Evolutionary conservation across 35 echinoderm and acorn worm genomes (phyloP).

Genomic region (Amphiura filiformis): DNA sequence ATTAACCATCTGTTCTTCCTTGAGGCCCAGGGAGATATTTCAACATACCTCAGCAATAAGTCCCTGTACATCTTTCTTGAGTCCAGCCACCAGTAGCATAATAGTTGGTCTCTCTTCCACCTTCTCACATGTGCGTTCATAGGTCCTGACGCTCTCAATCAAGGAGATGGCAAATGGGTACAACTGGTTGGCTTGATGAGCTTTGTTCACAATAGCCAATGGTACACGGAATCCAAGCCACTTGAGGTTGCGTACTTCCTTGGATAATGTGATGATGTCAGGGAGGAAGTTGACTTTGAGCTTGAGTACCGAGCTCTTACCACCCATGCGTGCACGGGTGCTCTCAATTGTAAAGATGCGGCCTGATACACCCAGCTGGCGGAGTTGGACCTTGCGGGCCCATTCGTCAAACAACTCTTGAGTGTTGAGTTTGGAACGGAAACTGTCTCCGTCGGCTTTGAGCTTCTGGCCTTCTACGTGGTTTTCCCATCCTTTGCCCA

Average conservation of each 20-base stretch:
- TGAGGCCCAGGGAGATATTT: no score
- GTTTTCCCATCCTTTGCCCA: slow-evolving; percentile 99
- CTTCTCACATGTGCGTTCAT: slow-evolving; percentile 96
- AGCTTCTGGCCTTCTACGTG: slow-evolving; percentile 99
- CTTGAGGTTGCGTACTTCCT: slow-evolving; percentile 99
- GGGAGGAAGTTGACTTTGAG: slow-evolving; percentile 98
- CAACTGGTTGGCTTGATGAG: slow-evolving; percentile 98
- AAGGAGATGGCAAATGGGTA: slow-evolving; percentile 99
- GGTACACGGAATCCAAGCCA: slow-evolving; percentile 98
- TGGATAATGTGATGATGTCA: slow-evolving; percentile 98
- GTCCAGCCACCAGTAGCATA: slow-evolving; percentile 82
- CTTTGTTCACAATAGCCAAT: slow-evolving; percentile 97
- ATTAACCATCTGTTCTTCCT: no score
- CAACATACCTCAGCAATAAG: slow-evolving; percentile 90
- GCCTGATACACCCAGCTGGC: slow-evolving; percentile 94
- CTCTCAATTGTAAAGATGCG: slow-evolving; percentile 97
- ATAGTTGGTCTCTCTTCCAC: slow-evolving; percentile 91
- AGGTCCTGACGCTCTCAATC: slow-evolving; percentile 95
- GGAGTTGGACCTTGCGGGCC: slow-evolving; percentile 97
- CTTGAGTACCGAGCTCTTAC: slow-evolving; percentile 62
- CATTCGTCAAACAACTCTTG: slow-evolving; percentile 99
- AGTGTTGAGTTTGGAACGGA: slow-evolving; percentile 94
- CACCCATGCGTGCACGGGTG: slow-evolving; percentile 62
- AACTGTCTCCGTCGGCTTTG: slow-evolving; percentile 96
- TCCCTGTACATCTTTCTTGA: slow-evolving; percentile 94